Evolutionary conservation across 2,113 vertebrate genomes (phyloP).

Genomic region (Dipodomys stephensi): DNA sequence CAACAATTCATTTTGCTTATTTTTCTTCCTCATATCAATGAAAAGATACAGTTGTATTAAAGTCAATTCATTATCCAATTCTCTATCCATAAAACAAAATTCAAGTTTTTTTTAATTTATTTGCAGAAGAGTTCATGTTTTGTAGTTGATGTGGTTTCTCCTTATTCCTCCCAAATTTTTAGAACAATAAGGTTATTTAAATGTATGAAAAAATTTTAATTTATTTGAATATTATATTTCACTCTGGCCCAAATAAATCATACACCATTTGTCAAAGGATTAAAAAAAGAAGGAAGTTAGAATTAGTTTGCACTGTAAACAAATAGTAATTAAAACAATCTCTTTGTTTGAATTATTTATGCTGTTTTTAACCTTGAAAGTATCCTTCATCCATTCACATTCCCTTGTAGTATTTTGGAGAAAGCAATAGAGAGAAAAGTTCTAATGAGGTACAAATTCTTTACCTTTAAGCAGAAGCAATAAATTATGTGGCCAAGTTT

Average conservation of each 20-base stretch:
- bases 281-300: slow-evolving; percentile 53
- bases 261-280: slow-evolving; percentile 46
- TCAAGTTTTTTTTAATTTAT: slow-evolving; percentile 32
- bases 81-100: slow-evolving; percentile 30
- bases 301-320: slow-evolving; percentile 50
- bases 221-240: slow-evolving; percentile 54
- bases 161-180: not conserved
- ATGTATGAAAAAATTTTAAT: slow-evolving; percentile 45
- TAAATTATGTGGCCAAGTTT: slow-evolving; percentile 22
- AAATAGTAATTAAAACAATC: slow-evolving; percentile 42
- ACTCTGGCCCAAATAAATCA: slow-evolving; percentile 6
- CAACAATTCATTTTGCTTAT: not conserved
- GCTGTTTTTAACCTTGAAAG: slow-evolving; percentile 16
- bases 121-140: slow-evolving; percentile 50
- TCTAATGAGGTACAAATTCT: not conserved
- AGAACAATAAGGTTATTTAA: slow-evolving; percentile 38
- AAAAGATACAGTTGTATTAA: not conserved
- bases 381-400: not conserved
- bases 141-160: slow-evolving; percentile 22
- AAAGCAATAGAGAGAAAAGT: slow-evolving; percentile 13
- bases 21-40: not conserved
- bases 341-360: slow-evolving; percentile 46
- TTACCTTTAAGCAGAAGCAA: not conserved
- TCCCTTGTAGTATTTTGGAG: not conserved
- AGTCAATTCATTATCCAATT: not conserved